A percentile compares a stretch with the other conserved stretches of the same genome.
These are phyloP conservation scores for Epizoanthus ramosus DNA, from an alignment of 92 coral and sea anemone genomes.

Conservation along the genomic window DNA sequence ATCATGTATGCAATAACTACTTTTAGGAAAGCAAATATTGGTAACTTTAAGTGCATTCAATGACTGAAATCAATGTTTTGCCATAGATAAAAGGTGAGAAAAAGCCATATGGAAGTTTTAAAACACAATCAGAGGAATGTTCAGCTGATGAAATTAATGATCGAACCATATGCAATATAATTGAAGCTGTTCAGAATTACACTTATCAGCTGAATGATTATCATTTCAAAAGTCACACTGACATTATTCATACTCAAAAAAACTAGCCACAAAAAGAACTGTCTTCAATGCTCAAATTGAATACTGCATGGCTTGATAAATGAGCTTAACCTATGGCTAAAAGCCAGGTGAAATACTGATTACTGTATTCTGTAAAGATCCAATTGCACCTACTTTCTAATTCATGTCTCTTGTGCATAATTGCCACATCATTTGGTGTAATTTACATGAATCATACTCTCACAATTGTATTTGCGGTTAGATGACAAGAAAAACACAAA, in stretches of 20 bases:
- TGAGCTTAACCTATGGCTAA: not conserved
- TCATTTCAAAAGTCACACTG: not conserved
- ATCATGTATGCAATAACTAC: no score
- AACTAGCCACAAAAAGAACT: not conserved
- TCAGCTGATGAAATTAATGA: no score
- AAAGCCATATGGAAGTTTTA: no score
- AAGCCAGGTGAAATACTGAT: conserved; percentile 21
- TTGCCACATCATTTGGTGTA: conserved; percentile 41
- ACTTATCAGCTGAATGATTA: not conserved
- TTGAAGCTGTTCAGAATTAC: not conserved
- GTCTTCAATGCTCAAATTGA: not conserved
- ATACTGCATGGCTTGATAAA: not conserved
- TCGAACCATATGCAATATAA: no score
- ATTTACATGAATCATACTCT: conserved; percentile 2
- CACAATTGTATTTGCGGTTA: not conserved
- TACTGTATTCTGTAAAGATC: conserved; percentile 2
- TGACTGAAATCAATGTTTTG: no score
- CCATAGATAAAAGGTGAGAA: no score
- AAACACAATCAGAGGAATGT: no score
- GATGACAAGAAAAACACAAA: not conserved
- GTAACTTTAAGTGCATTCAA: no score
- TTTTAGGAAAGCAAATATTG: no score
- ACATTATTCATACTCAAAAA: not conserved
- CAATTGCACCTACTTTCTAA: conserved; percentile 8
- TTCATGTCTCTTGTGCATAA: conserved; percentile 28